These are phyloP conservation scores for Probosciger aterrimus DNA, from an alignment of 2,113 vertebrate species.

Conservation along the genomic window DNA sequence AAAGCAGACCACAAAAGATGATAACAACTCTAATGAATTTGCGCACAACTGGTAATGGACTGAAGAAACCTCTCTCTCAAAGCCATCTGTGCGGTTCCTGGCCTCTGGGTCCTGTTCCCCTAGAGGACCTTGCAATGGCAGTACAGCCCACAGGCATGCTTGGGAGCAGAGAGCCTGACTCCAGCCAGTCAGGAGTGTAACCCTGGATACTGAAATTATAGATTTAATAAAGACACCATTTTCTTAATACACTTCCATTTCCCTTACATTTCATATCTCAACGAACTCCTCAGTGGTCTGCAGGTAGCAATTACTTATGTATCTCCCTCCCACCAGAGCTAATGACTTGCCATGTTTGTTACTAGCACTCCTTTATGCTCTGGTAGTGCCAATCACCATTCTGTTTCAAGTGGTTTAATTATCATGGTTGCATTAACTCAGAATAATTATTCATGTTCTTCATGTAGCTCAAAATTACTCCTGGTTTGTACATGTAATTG, in stretches of 20 bases:
- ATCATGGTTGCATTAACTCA: neutral
- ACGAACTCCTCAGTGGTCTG: neutral
- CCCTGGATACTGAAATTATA: neutral
- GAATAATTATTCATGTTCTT: neutral
- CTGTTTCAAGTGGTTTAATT: neutral
- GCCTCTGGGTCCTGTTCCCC: rapidly evolving
- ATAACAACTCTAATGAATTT: neutral
- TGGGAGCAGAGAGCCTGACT: neutral
- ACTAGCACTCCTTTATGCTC: neutral
- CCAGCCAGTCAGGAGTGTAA: neutral
- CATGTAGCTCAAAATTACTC: neutral
- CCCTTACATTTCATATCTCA: neutral
- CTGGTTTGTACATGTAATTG: neutral
- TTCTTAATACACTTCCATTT: neutral
- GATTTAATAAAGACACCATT: neutral
- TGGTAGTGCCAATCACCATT: neutral
- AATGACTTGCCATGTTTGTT: neutral
- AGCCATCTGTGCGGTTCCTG: neutral
- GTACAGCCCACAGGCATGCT: neutral
- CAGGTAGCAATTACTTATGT: neutral
- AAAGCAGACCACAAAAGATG: neutral
- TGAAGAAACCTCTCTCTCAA: neutral
- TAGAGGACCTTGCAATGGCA: neutral
- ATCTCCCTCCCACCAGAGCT: neutral
- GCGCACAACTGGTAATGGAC: neutral